Evolutionary conservation across 2,888 invertebrate genomes (phyloP), one percentile per base, ranked within the genome.

Genomic region (Acronicta leporina): DNA sequence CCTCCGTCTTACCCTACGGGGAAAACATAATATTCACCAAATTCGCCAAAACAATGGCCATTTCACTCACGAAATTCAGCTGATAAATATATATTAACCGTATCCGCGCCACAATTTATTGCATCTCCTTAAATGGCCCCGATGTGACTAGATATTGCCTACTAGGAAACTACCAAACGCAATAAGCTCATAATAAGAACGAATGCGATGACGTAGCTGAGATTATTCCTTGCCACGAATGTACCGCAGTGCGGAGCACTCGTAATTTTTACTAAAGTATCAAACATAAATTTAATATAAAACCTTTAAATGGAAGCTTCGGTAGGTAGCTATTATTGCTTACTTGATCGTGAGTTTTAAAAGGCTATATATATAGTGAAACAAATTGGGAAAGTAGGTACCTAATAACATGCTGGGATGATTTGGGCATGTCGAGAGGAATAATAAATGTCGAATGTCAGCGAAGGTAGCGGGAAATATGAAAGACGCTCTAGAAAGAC

Each of bases 201-300:
- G 85, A 85, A 89, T 88, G 87, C 79, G 87, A 83, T 85, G 87
- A 87, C 88, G 89, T 80, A 77, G 71, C 79, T 76, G 79, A 89
- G 87, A 90, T 90, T 87, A 90, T 87, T 83, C 81, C 76, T 79
- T 80, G 51, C 82, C 74, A 75, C 75, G 76, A 80, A 85, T 77
- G 71, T 83, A 84, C 89, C 90, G 91, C 91, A 90, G 65, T 91
- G 91, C 89, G 88, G 89, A 76, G 74, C 72, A 77, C 75, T 80
- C 81, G 84, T 87, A 86, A 87, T 87, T 89, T 81, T 77, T 79
- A 75, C 82, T 79, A 74, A 86, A 89, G 84, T 84, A 86, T 85
- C 84, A 84, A 81, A 80, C 81, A 86, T 89, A 87, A 87, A 87
- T 86, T 81, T 79, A 79, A 83, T 84, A 85, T 86, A 86, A 85